Conservation (phyloP, 2,888 invertebrate species). For the Omphaloscelis lunosa region DNA sequence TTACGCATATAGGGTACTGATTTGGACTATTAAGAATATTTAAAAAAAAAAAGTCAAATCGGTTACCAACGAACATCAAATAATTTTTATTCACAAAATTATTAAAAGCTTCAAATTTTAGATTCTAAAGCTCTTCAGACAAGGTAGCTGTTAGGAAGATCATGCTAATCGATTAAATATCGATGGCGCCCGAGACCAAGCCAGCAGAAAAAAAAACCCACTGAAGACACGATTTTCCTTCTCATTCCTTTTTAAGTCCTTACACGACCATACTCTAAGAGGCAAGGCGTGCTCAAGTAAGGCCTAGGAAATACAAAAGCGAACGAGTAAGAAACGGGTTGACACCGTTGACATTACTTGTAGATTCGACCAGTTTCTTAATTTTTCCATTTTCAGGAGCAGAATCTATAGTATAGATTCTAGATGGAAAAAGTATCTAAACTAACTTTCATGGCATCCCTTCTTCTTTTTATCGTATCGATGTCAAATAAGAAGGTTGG, state of each 20-base stretch:
- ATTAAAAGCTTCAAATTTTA: not conserved
- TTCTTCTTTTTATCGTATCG: no score
- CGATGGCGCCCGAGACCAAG: not conserved
- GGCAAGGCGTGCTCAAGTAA: constrained; percentile 72
- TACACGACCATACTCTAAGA: constrained; percentile 58
- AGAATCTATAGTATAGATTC: no score
- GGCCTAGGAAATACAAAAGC: constrained; percentile 30
- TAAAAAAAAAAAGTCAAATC: no score
- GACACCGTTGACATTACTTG: not conserved
- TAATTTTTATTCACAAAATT: no score
- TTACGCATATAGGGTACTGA: no score
- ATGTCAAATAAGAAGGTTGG: no score
- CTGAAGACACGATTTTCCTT: constrained; percentile 37
- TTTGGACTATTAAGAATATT: no score
- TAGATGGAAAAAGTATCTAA: no score
- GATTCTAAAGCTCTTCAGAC: not conserved
- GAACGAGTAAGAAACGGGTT: constrained; percentile 9
- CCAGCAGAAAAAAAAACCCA: constrained; percentile 12
- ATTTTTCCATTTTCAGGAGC: no score
- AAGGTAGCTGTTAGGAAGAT: not conserved
- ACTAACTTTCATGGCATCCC: no score
- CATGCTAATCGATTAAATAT: not conserved
- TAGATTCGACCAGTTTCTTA: no score
- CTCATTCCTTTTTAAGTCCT: constrained; percentile 63
- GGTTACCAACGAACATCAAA: no score